Evolutionary conservation across 2,797 vertebrate genomes (phyloP).

Genomic region (Sarcoramphus papa): DNA sequence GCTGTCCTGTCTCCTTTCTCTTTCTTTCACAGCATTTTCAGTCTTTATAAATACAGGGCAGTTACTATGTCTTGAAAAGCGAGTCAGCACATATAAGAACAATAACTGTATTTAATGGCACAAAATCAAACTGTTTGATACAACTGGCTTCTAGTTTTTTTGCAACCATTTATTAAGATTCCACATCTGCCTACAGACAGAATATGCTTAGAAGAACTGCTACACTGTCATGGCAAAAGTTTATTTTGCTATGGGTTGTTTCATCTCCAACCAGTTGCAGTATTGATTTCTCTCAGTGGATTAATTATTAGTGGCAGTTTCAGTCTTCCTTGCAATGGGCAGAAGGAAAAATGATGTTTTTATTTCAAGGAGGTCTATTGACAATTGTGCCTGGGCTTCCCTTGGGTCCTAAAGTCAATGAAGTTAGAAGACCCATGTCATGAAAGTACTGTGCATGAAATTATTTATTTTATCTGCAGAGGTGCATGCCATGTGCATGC

Average conservation of each 20-base stretch:
- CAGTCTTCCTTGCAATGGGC: slow-evolving; percentile 67
- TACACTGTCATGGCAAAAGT: slow-evolving; percentile 52
- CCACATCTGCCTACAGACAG: slow-evolving; percentile 34
- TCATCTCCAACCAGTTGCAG: slow-evolving; percentile 69
- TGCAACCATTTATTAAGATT: slow-evolving; percentile 28
- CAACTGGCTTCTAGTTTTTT: background rate
- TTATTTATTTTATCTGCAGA: slow-evolving; percentile 61
- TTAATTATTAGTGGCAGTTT: slow-evolving; percentile 76
- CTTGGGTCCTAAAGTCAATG: slow-evolving; percentile 61
- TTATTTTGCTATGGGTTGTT: slow-evolving; percentile 74
- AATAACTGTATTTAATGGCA: slow-evolving; percentile 44
- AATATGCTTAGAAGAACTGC: slow-evolving; percentile 19
- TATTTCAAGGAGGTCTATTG: slow-evolving; percentile 71
- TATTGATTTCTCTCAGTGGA: slow-evolving; percentile 77
- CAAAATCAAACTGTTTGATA: background rate
- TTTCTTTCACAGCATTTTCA: background rate
- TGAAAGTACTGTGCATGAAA: slow-evolving; percentile 42
- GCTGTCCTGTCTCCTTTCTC: background rate
- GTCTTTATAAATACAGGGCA: background rate
- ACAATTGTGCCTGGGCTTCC: slow-evolving; percentile 59
- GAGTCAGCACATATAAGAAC: slow-evolving; percentile 6
- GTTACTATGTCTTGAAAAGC: background rate
- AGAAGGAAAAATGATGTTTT: slow-evolving; percentile 78
- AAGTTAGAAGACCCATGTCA: slow-evolving; percentile 50
- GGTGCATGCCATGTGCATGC: background rate